Evolutionary conservation across 1,140 invertebrate species (phyloP), one percentile per base, ranked within the genome.

Genomic region (Drosophila nikananu): DNA sequence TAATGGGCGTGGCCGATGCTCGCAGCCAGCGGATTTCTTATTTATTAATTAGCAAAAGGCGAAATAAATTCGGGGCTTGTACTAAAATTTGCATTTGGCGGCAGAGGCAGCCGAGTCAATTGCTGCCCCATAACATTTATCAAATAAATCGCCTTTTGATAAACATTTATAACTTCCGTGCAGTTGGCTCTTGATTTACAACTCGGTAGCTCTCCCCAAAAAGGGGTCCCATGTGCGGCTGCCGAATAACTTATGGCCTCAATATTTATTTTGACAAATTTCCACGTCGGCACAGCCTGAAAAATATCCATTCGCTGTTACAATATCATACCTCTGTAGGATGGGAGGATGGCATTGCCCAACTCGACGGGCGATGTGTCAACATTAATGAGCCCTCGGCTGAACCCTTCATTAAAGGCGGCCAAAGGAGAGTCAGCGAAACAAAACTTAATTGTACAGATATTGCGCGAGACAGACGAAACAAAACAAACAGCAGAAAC

Each of bases 391-490:
- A 87, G 86, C 61, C 25, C 71, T 25, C 27, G 59, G 60, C 60
- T 79, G 66, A 78, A 70, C 86, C 82, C 86, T 91, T 91, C 86
- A 86, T 90, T 91, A 80, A 76, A 70, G 66, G 60, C 66, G 58
- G 27, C 73, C 44, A 74, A 65, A 77, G 83, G 77, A 77, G 68
- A 83, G 81, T 83, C 80, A 32, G 64, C 60, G 60, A 84, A 70
- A 70, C 82, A 83, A 90, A 90, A 90, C 81, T 90, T 89, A 90
- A 91, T 90, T 90, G 81, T 84, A 70, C 66, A 77, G 83, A 87
- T 90, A 84, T 81, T 81, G 82, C 30, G 54, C 49, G 68, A 52
- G 77, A 65, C 54, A 68, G 60, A 32, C 41, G 73, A 79, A 74
- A 66, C 37, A 75, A 81, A 73, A 77, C 51, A 63, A 80, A 76